Conservation (phyloP, 2,888 invertebrate genomes). For the Drosophila falleni region DNA sequence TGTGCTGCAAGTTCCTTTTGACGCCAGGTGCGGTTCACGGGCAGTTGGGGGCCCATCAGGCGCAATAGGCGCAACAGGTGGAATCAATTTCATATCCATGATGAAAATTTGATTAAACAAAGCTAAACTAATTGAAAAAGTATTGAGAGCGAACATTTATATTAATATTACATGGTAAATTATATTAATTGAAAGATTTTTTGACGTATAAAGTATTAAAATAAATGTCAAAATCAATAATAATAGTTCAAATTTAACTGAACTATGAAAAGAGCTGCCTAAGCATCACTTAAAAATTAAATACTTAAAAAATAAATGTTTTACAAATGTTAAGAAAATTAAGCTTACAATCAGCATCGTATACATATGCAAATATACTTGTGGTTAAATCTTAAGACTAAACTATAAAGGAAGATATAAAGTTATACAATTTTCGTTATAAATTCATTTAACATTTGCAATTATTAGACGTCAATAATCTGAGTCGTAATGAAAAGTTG, state of each 20-base stretch:
- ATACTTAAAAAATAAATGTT: background rate
- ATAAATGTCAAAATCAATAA: background rate
- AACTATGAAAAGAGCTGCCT: background rate
- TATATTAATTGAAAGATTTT: background rate
- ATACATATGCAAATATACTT: no score
- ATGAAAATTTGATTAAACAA: background rate
- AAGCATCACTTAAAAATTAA: background rate
- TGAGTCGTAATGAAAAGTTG: no score
- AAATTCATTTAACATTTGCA: no score
- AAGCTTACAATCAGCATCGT: background rate
- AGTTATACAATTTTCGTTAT: no score
- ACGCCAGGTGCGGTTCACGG: slow-evolving; percentile 54
- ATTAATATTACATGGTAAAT: no score
- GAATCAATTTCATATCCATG: background rate
- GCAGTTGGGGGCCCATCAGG: background rate
- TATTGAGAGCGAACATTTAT: no score
- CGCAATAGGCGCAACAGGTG: slow-evolving; percentile 31
- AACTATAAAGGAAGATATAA: no score
- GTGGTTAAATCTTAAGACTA: no score
- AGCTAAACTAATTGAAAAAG: background rate
- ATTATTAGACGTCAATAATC: no score
- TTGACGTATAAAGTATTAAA: background rate
- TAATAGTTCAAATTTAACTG: background rate
- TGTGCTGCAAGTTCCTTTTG: slow-evolving; percentile 40
- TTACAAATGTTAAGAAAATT: background rate